Base-by-base conservation (phyloP, 2,888 invertebrate species). In the Cosmorhoe ocellata region DNA sequence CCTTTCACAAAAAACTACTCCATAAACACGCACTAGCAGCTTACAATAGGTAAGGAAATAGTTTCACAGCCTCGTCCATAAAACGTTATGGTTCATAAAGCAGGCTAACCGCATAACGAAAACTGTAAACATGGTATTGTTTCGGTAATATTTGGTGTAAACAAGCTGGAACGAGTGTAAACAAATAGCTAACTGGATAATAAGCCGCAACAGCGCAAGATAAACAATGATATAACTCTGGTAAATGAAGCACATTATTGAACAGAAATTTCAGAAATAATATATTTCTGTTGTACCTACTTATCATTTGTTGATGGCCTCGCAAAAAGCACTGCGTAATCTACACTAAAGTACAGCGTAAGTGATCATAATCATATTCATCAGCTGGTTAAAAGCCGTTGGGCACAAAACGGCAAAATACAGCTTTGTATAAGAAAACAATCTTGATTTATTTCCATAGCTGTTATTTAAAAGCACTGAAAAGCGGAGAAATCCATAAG, bases 61-160 rank as follows among this genome's bases (percentile, higher is more conserved):
- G 56, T 54, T 58, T 47, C 31, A 46, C 26, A 44, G 51, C 42
- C 27, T 9, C 7, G 39, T 57, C 42, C 53, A 53, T 59, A 53
- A 56, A 61, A 51, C 53, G 45, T 51, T 40, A 56, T 48, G 51
- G 59, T 56, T 54, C 56, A 48, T 58, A 58, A 61, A 61, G 33
- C 46, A 46, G 34, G 45, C 51, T 50, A 45, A 37, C 54, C 46
- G 51, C 53, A 46, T 40, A 48, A 49, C 56, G 50, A 44, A 53
- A 59, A 56, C 44, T 50, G 57, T 59, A 52, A 59, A 58, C 58
- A 57, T 43, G 41, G 51, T 43, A 61, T 59, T 61, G 57, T 61
- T 58, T 58, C 40, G 41, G 36, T 46, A 52, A 52, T 52, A 48
- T 48, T 44, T 10, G 45, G 38, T 38, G 48, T 54, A 56, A 54